Percentiles rank a stretch among this genome's conserved stretches.
These are phyloP conservation scores for Tenrec ecaudatus DNA, from an alignment of 2,113 vertebrate genomes.

Conservation along the genomic window DNA sequence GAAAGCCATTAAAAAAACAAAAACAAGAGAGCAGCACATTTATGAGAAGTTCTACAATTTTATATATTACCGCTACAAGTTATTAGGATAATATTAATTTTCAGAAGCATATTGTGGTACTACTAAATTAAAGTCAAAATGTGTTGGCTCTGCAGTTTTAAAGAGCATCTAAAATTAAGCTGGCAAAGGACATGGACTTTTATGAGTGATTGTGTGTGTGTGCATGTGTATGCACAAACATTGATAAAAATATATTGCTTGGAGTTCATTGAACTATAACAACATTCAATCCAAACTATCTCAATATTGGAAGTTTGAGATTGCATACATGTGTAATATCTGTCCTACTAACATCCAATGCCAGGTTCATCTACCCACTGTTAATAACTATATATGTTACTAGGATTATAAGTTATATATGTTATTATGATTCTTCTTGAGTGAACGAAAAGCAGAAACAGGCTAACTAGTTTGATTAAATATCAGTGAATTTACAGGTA, in stretches of 20 bases:
- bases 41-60: constrained; percentile 69
- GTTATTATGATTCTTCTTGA: no score
- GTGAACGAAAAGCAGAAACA: no score
- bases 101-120: constrained; percentile 58
- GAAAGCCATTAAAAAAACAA: constrained; percentile 64
- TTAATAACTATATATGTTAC: background rate
- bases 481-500: no score
- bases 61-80: constrained; percentile 63
- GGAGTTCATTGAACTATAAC: background rate
- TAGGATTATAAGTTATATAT: no score
- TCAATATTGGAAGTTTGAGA: background rate
- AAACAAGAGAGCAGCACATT: constrained; percentile 58
- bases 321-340: background rate
- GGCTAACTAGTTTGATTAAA: no score
- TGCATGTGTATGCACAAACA: no score
- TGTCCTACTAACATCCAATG: background rate
- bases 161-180: constrained; percentile 62
- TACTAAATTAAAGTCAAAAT: constrained; percentile 77
- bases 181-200: constrained; percentile 14
- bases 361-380: background rate
- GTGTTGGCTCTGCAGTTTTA: constrained; percentile 74
- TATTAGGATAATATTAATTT: constrained; percentile 79
- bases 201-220: background rate
- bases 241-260: background rate
- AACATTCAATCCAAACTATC: background rate